A percentile compares a stretch with the other conserved stretches of the same genome.
These are phyloP conservation scores for Ptychoptera contaminata DNA, from an alignment of 2,888 invertebrate genomes.

Conservation along the genomic window DNA sequence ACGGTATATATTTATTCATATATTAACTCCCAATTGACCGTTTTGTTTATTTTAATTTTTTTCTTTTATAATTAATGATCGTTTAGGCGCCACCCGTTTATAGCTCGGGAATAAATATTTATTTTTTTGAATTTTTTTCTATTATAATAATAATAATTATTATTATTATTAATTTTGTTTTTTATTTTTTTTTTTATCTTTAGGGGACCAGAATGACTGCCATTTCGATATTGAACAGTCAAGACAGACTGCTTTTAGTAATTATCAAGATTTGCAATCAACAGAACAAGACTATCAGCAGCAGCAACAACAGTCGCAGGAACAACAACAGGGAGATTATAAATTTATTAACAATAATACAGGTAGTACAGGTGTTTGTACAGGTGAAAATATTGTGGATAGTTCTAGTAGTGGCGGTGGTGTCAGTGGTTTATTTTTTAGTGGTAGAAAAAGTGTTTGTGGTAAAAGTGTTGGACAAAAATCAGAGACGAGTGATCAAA, in stretches of 20 bases:
- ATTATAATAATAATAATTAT: no score
- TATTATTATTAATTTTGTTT: not conserved
- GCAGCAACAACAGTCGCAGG: constrained; percentile 20
- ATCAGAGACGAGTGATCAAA: not conserved
- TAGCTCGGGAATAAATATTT: no score
- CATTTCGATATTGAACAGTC: constrained; percentile 12
- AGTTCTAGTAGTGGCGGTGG: constrained; percentile 1
- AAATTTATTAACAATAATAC: constrained; percentile 17
- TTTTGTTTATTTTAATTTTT: no score
- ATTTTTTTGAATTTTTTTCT: no score
- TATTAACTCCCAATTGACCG: no score
- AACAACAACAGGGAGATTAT: no score
- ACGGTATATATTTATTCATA: no score
- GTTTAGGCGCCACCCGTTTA: no score
- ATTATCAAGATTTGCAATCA: not conserved
- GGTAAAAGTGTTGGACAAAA: constrained; percentile 5
- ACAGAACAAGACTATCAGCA: constrained; percentile 12
- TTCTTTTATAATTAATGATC: no score
- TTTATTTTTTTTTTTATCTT: constrained; percentile 2
- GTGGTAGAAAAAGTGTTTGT: constrained; percentile 7
- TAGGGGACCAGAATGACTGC: constrained; percentile 17
- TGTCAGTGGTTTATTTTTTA: constrained; percentile 4
- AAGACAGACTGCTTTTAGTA: constrained; percentile 11
- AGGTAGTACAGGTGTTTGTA: constrained; percentile 21
- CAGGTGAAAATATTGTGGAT: constrained; percentile 9